These are phyloP conservation scores for Drosophila pandora DNA, from an alignment of 1,140 invertebrate species.

Conservation along the genomic window DNA sequence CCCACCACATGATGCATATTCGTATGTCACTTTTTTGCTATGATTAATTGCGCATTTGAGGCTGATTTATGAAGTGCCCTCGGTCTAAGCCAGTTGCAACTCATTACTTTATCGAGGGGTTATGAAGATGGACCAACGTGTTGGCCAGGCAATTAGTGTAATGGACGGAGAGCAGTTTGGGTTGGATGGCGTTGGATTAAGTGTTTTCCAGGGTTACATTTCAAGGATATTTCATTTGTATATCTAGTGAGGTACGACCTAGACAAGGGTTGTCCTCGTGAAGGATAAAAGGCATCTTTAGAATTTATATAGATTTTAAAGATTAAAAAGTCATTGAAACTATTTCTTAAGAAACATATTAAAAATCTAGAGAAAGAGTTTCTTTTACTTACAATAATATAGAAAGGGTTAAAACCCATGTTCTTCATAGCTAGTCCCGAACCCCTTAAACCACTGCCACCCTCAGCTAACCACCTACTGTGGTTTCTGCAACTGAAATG, in stretches of 20 bases:
- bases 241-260: too few species aligned
- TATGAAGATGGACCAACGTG: slow-evolving; percentile 32
- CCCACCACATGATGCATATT: slow-evolving; percentile 35
- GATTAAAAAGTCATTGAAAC: too few species aligned
- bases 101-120: slow-evolving; percentile 20
- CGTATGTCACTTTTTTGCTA: slow-evolving; percentile 26
- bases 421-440: background rate
- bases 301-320: too few species aligned
- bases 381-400: too few species aligned
- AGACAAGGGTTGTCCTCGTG: too few species aligned
- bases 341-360: background rate
- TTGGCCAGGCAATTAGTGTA: slow-evolving; percentile 63
- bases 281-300: too few species aligned
- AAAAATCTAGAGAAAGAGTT: background rate
- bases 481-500: slow-evolving; percentile 70
- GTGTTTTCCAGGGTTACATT: background rate
- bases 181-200: background rate
- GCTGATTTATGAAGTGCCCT: slow-evolving; percentile 65
- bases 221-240: background rate
- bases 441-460: slow-evolving; percentile 15
- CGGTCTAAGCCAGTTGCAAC: slow-evolving; percentile 37
- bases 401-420: background rate
- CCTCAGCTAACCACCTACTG: background rate
- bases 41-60: slow-evolving; percentile 68
- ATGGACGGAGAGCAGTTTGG: slow-evolving; percentile 43